Evolutionary conservation across 2,888 invertebrate species (phyloP).

Genomic region (Apotomis turbidana): DNA sequence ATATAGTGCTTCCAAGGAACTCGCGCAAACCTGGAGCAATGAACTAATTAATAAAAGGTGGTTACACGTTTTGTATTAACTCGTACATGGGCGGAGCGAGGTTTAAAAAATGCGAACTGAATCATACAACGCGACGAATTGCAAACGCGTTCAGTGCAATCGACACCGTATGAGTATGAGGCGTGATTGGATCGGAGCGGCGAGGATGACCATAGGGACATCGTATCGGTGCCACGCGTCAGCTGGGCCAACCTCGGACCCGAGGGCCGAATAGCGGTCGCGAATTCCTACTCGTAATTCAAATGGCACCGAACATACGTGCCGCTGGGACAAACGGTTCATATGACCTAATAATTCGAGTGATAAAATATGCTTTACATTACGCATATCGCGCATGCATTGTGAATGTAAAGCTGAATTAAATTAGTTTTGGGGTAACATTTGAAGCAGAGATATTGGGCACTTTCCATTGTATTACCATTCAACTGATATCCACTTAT

Average conservation of each 20-base stretch:
- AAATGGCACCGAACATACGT: constrained; percentile 72
- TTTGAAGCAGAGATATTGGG: neutral
- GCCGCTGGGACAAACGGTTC: constrained; percentile 73
- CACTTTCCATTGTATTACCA: neutral
- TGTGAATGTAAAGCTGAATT: constrained; percentile 47
- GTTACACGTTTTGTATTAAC: neutral
- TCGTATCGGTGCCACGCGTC: constrained; percentile 74
- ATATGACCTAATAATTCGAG: constrained; percentile 75
- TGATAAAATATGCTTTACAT: constrained; percentile 58
- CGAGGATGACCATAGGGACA: constrained; percentile 68
- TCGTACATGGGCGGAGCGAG: constrained; percentile 55
- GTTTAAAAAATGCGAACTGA: constrained; percentile 72
- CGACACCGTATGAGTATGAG: constrained; percentile 59
- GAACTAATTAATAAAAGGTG: constrained; percentile 31
- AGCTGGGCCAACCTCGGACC: constrained; percentile 58
- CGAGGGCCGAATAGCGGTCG: constrained; percentile 81
- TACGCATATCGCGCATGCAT: constrained; percentile 54
- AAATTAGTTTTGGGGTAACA: constrained; percentile 2
- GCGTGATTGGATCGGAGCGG: constrained; percentile 52
- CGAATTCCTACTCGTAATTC: constrained; percentile 82
- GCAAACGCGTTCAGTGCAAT: constrained; percentile 70
- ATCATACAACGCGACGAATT: constrained; percentile 71
- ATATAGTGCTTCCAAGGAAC: constrained; percentile 45
- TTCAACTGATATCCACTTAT: neutral
- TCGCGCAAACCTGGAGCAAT: constrained; percentile 44